Evolutionary conservation across 2,113 vertebrate species (phyloP).

Genomic region (Zootoca vivipara): DNA sequence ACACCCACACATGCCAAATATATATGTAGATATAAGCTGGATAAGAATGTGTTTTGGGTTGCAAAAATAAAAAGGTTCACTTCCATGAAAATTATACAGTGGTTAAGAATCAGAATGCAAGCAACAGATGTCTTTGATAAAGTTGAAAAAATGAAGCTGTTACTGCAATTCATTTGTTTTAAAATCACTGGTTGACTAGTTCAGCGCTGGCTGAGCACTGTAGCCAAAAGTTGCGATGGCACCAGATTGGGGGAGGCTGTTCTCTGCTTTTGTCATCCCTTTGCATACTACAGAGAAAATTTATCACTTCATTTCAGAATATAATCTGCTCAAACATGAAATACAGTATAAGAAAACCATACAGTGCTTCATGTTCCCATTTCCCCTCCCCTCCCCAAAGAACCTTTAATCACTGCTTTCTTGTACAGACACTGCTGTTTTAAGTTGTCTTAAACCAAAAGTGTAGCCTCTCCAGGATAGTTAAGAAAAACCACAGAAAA

Average conservation of each 20-base stretch:
- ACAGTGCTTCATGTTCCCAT: too few relatives aligned
- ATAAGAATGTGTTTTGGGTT: neutral
- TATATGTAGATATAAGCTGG: neutral
- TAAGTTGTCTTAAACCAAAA: neutral
- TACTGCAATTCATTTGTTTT: neutral
- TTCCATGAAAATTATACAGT: neutral
- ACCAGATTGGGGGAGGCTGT: too few relatives aligned
- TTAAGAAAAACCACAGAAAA: neutral
- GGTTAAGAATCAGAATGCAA: neutral
- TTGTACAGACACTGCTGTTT: neutral
- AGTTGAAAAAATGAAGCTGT: neutral
- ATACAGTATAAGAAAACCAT: neutral
- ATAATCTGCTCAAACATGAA: neutral
- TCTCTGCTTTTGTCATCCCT: neutral
- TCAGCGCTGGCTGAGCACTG: too few relatives aligned
- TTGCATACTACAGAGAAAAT: neutral
- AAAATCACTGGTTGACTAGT: neutral
- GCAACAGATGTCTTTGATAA: neutral
- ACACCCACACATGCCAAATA: neutral
- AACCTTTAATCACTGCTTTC: neutral
- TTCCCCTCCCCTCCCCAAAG: neutral
- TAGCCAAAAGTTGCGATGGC: too few relatives aligned
- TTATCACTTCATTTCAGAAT: neutral
- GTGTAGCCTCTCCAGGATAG: neutral
- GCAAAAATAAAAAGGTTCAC: neutral